These are phyloP conservation scores for Porites evermanni DNA, from an alignment of 92 coral and sea anemone species.

Conservation along the genomic window DNA sequence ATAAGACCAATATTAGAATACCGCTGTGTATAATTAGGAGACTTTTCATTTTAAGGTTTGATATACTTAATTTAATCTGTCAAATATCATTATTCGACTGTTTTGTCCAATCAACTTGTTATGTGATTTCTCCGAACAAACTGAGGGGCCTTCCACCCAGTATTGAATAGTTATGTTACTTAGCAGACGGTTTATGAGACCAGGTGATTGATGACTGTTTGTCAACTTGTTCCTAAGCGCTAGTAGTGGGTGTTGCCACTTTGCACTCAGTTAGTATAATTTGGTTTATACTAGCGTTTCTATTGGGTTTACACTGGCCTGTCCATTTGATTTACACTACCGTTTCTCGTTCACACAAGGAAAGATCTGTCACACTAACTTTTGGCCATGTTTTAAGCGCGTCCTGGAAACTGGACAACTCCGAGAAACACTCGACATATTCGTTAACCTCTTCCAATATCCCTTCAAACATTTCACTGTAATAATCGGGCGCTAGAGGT, in stretches of 20 bases:
- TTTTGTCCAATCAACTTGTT: neutral
- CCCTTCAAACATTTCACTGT: constrained; percentile 47
- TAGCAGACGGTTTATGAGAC: neutral
- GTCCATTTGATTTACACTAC: constrained; percentile 3
- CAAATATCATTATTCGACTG: neutral
- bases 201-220: neutral
- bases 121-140: neutral
- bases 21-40: too few species aligned
- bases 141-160: neutral
- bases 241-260: too few species aligned
- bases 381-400: constrained; percentile 25
- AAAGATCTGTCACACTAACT: constrained; percentile 21
- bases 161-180: neutral
- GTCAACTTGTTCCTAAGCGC: neutral
- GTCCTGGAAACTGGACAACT: neutral
- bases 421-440: constrained; percentile 28
- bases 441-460: constrained; percentile 45
- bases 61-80: neutral
- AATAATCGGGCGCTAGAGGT: constrained; percentile 33
- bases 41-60: neutral
- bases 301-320: too few species aligned
- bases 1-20: neutral
- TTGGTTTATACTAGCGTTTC: too few species aligned
- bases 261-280: too few species aligned
- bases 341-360: constrained; percentile 24